Evolutionary conservation across 2,888 invertebrate genomes (phyloP).

Genomic region (Oeneis ivallda): DNA sequence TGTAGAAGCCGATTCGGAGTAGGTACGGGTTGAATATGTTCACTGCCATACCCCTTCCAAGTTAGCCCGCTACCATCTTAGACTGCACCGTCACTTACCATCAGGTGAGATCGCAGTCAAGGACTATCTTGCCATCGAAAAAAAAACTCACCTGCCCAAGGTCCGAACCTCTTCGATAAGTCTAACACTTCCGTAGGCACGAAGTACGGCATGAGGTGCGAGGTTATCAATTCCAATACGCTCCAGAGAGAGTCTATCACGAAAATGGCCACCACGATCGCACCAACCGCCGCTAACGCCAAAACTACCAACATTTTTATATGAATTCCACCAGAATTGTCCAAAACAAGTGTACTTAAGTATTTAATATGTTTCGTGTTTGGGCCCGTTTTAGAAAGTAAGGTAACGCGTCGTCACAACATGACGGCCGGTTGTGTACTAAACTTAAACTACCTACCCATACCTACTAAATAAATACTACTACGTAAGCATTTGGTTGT

Average conservation of each 20-base stretch:
- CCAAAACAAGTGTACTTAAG: not conserved
- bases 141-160: constrained; percentile 92
- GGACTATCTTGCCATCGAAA: no score
- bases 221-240: constrained; percentile 79
- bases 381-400: constrained; percentile 26
- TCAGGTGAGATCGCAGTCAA: no score
- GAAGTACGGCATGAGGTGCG: constrained; percentile 85
- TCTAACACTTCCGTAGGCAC: constrained; percentile 83
- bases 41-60: no score
- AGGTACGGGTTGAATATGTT: no score
- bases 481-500: constrained; percentile 9
- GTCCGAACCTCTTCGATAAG: constrained; percentile 86
- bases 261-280: constrained; percentile 70
- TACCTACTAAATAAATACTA: not conserved
- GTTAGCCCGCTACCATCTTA: no score
- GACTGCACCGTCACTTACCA: no score
- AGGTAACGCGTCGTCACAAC: constrained; percentile 43
- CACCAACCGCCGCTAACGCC: constrained; percentile 74
- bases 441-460: constrained; percentile 34
- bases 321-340: not conserved
- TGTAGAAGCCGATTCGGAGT: no score
- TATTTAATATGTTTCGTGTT: constrained; percentile 23
- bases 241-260: constrained; percentile 84
- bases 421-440: constrained; percentile 49
- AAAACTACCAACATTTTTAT: constrained; percentile 18